Conservation (phyloP, 2,113 vertebrate species). For the Microcebus ravelobensis region DNA sequence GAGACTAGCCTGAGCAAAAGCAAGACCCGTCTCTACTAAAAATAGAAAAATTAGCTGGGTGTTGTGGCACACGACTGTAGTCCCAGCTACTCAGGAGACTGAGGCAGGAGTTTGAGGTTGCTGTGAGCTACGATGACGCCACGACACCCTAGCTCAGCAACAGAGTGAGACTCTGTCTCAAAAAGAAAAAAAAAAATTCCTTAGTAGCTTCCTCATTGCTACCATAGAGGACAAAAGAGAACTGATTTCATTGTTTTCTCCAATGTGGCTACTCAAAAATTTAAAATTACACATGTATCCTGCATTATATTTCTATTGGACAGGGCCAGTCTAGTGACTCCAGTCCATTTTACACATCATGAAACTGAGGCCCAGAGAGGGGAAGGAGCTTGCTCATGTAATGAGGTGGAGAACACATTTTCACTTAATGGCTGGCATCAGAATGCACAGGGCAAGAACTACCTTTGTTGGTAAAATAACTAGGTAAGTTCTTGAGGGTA, state of each 20-base stretch:
- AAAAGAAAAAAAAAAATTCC: background rate
- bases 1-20: too few species aligned
- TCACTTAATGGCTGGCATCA: background rate
- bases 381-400: background rate
- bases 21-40: too few species aligned
- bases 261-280: background rate
- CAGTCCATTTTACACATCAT: background rate
- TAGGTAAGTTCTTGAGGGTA: background rate
- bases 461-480: background rate
- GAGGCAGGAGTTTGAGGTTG: too few species aligned
- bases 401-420: background rate
- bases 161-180: too few species aligned
- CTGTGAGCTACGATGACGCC: too few species aligned
- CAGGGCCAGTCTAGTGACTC: background rate
- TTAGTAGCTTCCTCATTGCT: background rate
- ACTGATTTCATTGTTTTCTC: background rate
- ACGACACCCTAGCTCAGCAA: too few species aligned
- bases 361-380: background rate
- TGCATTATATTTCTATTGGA: background rate
- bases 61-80: too few species aligned
- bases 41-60: too few species aligned
- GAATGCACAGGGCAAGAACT: background rate
- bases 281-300: background rate
- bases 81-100: too few species aligned
- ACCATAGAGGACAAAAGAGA: background rate